phyloP scores from a whole-genome alignment of 2,113 vertebrate species.

The Channa maculata region DNA sequence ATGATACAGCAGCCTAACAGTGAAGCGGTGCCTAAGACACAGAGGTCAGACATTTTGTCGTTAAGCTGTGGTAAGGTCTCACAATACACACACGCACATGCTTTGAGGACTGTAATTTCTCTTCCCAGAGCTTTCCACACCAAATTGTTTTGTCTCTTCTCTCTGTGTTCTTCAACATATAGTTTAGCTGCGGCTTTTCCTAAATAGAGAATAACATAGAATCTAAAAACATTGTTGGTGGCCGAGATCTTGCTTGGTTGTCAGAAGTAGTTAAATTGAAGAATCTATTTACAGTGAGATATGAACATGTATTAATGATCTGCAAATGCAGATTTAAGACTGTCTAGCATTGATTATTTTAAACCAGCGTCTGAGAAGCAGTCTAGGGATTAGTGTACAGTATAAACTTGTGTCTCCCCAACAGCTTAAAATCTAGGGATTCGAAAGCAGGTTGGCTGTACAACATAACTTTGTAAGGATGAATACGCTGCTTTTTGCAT shows the following conservation, averaged over 20 bases:
- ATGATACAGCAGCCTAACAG: slow-evolving; percentile 4
- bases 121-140: slow-evolving; percentile 42
- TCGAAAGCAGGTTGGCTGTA: background rate
- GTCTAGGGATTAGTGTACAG: background rate
- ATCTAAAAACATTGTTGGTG: slow-evolving; percentile 62
- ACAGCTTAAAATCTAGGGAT: background rate
- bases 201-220: slow-evolving; percentile 72
- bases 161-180: slow-evolving; percentile 42
- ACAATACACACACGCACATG: slow-evolving; percentile 24
- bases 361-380: background rate
- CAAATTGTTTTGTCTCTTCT: slow-evolving; percentile 42
- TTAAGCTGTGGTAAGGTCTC: slow-evolving; percentile 27
- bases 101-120: slow-evolving; percentile 62
- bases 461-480: background rate
- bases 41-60: slow-evolving; percentile 39
- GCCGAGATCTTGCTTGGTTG: slow-evolving; percentile 42
- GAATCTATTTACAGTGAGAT: slow-evolving; percentile 4
- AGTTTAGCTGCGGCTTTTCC: slow-evolving; percentile 74
- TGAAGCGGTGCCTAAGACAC: slow-evolving; percentile 38
- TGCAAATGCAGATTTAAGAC: slow-evolving; percentile 4
- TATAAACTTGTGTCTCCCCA: background rate
- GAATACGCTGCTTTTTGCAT: background rate
- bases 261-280: slow-evolving; percentile 20
- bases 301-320: slow-evolving; percentile 11
- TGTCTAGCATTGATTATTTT: background rate